Evolutionary conservation across 2,797 vertebrate genomes (phyloP), one percentile per base, ranked within the genome.

Genomic region (Buceros bicornis): DNA sequence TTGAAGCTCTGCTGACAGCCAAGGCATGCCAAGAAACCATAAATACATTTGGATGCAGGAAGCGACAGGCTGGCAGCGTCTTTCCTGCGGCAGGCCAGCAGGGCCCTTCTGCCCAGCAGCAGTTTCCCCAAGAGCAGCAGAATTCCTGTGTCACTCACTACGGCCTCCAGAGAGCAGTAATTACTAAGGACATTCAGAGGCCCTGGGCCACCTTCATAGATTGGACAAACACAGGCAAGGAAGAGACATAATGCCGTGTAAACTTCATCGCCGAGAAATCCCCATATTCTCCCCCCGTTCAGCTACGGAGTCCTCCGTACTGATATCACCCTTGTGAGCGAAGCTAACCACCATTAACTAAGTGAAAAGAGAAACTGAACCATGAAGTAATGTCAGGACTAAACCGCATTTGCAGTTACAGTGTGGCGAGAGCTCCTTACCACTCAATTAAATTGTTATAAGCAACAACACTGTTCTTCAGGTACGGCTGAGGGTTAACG

Each of bases 381-480:
- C 28, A 64, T 0, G 1, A 13, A 83, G 16, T 33, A 74, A 65
- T 45, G 67, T 25, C 11, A 10, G 37, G 60, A 28, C 29, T 25
- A 86, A 89, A 74, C 3, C 35, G 37, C 21, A 24, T 35, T 42
- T 67, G 56, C 65, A 79, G 53, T 5, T 3, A 40, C 82, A 58
- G 43, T 1, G 16, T 35, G 29, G 33, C 6, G 45, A 71, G 53
- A 80, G 57, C 58, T 90, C 87, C 88, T 97, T 97, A 99, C 99
- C 99, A 98, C 93, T 99, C 99, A 64, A 98, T 98, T 71, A 99
- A 95, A 71, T 97, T 99, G 92, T 99, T 99, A 79, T 99, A 99
- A 25, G 99, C 99, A 35, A 99, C 98, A 10, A 99, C 98, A 73
- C 99, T 99, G 96, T 99, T 99, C 96, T 99, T 99, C 94, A 99